Evolutionary conservation across 53 echinoderm and acorn worm genomes (phyloP).

Genomic region (Apostichopus leukothele): DNA sequence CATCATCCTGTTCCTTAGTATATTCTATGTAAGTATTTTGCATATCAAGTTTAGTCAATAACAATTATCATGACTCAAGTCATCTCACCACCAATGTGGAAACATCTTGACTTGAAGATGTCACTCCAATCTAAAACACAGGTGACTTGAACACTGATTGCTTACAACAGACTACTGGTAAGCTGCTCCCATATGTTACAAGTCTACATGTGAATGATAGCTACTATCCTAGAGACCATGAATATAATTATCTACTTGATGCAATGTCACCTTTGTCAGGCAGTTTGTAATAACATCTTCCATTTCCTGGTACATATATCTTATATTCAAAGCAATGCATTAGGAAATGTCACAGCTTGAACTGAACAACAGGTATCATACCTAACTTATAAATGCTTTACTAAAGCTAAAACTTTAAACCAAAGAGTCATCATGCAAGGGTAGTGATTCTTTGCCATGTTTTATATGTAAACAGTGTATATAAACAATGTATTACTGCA

Average conservation of each 20-base stretch:
- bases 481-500: too few species aligned
- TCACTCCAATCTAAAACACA: background rate
- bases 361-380: conserved; percentile 13
- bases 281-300: too few species aligned
- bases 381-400: conserved; percentile 6
- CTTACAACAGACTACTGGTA: too few species aligned
- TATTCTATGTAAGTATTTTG: background rate
- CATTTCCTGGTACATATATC: too few species aligned
- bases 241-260: conserved; percentile 5
- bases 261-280: too few species aligned
- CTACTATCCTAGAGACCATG: conserved; percentile 13
- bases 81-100: too few species aligned
- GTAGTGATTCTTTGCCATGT: too few species aligned
- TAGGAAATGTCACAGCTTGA: background rate
- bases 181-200: conserved; percentile 7
- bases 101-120: too few species aligned
- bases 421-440: too few species aligned
- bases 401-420: conserved; percentile 2
- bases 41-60: background rate
- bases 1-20: background rate
- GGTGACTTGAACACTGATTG: too few species aligned
- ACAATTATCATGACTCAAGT: too few species aligned
- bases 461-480: too few species aligned
- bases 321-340: background rate
- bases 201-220: conserved; percentile 13